Evolutionary conservation across 2,797 vertebrate species (phyloP), one percentile per base, ranked within the genome.

Genomic region (Enteromius treurensis): DNA sequence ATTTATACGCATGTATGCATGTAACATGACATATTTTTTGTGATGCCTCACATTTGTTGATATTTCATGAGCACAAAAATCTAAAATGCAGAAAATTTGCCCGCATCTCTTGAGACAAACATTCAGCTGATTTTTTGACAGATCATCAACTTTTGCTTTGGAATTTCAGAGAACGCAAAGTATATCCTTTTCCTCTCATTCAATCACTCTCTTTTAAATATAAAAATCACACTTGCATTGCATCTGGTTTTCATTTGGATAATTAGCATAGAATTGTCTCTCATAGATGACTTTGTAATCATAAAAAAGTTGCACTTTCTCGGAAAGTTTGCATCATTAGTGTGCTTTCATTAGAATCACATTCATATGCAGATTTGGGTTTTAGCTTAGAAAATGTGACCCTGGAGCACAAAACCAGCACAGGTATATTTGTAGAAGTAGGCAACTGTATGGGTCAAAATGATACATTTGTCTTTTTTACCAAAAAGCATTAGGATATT

Each of bases 201-300:
- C 32, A 26, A 1, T 69, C 9, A 3, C 49, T 65, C n/a, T 19
- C 60, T 64, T 47, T 62, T 13, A 29, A 40, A 55, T 40, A 69
- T 9, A 69, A 79, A 67, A 51, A 67, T 42, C 19, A 37, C 2
- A 55, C 75, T 42, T 10, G 40, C 40, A 42, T 26, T 40, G 51
- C 26, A 32, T 45, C 55, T 29, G 40, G 17, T 55, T 37, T 69
- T 53, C 17, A 73, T 82, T 75, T 51, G 80, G 80, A 82, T 75
- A 67, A 62, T 65, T 82, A 82, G 80, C 80, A 53, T 67, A 17
- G 26, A 29, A 74, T 51, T 82, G 79, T 75, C 80, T 81, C 21
- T 65, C 4, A 34, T 64, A 53, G 29, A 81, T 81, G 58, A 64
- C 29, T 29, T 51, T 1, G 4, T 40, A 19, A 60, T 37, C 40